These are phyloP conservation scores for Sakesphorus luctuosus DNA, from an alignment of 2,113 vertebrate genomes.

Conservation along the genomic window DNA sequence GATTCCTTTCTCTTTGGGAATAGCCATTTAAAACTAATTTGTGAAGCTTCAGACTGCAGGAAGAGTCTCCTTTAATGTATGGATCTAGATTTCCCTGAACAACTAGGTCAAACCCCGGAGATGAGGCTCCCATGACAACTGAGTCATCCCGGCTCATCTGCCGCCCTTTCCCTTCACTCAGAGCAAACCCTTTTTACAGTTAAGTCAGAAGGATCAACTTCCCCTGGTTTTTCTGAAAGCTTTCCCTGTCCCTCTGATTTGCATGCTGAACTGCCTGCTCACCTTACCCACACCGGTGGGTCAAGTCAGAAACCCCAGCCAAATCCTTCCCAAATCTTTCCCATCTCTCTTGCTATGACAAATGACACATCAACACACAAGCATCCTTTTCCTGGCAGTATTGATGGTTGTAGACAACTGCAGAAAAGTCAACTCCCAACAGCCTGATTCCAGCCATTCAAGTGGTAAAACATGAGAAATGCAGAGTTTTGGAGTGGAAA, in stretches of 20 bases:
- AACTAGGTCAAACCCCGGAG: neutral
- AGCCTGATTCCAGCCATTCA: neutral
- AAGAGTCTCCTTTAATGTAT: neutral
- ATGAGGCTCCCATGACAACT: neutral
- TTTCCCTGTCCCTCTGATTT: neutral
- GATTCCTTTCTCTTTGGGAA: neutral
- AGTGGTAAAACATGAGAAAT: neutral
- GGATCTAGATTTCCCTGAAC: slow-evolving; percentile 23
- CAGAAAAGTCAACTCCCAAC: neutral
- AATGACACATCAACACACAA: neutral
- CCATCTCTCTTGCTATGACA: neutral
- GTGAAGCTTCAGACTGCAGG: neutral
- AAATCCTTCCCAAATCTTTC: slow-evolving; percentile 1
- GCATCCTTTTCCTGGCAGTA: neutral
- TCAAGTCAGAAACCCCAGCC: neutral
- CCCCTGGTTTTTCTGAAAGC: neutral
- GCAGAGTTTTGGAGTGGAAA: neutral
- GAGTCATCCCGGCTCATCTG: neutral
- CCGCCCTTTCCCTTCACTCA: neutral
- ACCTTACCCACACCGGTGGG: neutral
- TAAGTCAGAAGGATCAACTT: neutral
- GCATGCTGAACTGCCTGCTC: neutral
- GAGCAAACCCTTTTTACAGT: neutral
- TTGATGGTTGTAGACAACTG: neutral
- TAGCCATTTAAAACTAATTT: neutral